Conservation (phyloP, 2,113 vertebrate species). For the Quiscalus mexicanus region DNA sequence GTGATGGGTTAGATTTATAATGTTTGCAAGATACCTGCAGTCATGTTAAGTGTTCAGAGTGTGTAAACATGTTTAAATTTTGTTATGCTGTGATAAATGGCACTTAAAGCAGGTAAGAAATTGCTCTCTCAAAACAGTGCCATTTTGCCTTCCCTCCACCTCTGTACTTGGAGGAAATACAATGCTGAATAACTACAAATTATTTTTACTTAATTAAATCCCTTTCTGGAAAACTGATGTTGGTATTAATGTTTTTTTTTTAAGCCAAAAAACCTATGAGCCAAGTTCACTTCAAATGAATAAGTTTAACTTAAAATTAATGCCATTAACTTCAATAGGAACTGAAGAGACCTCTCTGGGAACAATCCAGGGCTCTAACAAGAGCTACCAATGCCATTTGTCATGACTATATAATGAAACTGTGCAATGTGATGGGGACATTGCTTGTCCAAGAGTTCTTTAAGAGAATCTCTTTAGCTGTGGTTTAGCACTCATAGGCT, state of each 20-base stretch:
- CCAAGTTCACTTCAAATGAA: neutral
- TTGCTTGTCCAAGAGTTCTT: neutral
- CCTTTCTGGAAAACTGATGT: neutral
- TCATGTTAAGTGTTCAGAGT: neutral
- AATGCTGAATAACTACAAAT: neutral
- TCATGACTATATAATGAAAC: neutral
- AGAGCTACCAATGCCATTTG: neutral
- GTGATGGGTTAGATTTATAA: neutral
- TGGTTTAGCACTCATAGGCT: neutral
- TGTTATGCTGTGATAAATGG: neutral
- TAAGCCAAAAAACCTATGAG: neutral
- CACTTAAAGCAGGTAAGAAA: neutral
- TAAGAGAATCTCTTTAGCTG: neutral
- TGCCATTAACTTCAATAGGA: neutral
- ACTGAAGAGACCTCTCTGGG: neutral
- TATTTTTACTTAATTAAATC: constrained; percentile 33
- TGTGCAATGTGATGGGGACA: neutral
- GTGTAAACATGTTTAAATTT: neutral
- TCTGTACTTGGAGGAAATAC: constrained; percentile 5
- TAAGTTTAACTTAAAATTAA: neutral
- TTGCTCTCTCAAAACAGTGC: neutral
- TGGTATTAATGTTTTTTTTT: neutral
- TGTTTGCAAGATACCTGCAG: neutral
- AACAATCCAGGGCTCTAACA: neutral
- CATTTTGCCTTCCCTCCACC: neutral